Evolutionary conservation across 1,140 invertebrate species (phyloP), one percentile per base, ranked within the genome.

Genomic region (Nymphalis io): DNA sequence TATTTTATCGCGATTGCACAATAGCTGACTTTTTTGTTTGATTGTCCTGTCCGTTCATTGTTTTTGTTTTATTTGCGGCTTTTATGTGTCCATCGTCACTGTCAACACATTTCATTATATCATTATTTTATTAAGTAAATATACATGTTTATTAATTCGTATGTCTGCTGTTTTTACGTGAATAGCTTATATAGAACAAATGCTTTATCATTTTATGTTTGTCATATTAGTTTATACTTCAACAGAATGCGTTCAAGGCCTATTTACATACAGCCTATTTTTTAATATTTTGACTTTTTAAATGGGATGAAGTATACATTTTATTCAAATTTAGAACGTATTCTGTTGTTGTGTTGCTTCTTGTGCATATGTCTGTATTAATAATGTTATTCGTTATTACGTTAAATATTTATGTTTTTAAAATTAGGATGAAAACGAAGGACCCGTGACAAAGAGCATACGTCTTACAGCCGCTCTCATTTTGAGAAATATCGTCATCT

Each of bases 391-490:
- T 13, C 6, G 12, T 55, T 20, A 55, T 33, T 33, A 33, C 27
- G 1, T 33, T 21, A 42, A 63, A 40, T 20, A 27, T 44, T 8
- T 51, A 55, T 38, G n/a, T 20, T 33, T 48, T 70, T 61, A 66
- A 21, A 44, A 58, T 75, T 91, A 98, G 96, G 98, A 99, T 91
- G 97, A 98, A 84, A 98, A 98, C 89, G 98, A 99, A 94, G 98
- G 98, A 60, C 98, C 99, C 60, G 98, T 99, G 44, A 99, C 99
- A 33, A 99, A 99, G 93, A 99, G 98, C 93, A 99, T 99, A 91
- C 95, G 99, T 65, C 93, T 99, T 60, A 99, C 98, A 46, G 96
- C 98, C 76, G 97, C 98, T 76, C 93, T 99, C 48, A 99, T 99
- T 88, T 93, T 99, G 78, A 95, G 98, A 87, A 99, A 99, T 94